phyloP scores from a whole-genome alignment of 2,113 vertebrate species.

The Prietella phreatophila region DNA sequence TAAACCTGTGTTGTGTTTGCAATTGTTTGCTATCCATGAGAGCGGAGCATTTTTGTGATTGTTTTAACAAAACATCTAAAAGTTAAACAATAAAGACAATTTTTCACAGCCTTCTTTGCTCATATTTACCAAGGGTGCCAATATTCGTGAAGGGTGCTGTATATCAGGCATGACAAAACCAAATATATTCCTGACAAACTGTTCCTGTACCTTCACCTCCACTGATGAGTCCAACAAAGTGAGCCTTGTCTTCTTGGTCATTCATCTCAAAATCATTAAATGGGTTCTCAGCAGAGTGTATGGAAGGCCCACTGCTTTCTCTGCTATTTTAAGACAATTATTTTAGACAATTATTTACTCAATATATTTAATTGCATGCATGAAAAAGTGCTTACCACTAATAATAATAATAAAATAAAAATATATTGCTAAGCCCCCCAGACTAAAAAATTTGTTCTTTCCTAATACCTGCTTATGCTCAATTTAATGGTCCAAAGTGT shows the following conservation, averaged over 20 bases:
- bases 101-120: no score
- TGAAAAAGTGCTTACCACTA: background rate
- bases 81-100: no score
- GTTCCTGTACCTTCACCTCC: slow-evolving; percentile 42
- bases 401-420: background rate
- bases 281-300: background rate
- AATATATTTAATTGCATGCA: background rate
- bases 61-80: no score
- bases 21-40: no score
- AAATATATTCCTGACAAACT: background rate
- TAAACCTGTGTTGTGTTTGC: no score
- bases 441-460: background rate
- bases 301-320: background rate
- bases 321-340: slow-evolving; percentile 17
- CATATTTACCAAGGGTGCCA: no score
- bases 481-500: background rate
- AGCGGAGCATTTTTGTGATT: no score
- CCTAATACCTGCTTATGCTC: background rate
- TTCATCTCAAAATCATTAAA: slow-evolving; percentile 23
- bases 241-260: background rate
- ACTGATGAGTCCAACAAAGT: background rate
- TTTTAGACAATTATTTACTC: no score
- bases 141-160: no score
- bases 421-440: background rate
- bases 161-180: background rate